Evolutionary conservation across 2,113 vertebrate genomes (phyloP).

Genomic region (Morone chrysops): DNA sequence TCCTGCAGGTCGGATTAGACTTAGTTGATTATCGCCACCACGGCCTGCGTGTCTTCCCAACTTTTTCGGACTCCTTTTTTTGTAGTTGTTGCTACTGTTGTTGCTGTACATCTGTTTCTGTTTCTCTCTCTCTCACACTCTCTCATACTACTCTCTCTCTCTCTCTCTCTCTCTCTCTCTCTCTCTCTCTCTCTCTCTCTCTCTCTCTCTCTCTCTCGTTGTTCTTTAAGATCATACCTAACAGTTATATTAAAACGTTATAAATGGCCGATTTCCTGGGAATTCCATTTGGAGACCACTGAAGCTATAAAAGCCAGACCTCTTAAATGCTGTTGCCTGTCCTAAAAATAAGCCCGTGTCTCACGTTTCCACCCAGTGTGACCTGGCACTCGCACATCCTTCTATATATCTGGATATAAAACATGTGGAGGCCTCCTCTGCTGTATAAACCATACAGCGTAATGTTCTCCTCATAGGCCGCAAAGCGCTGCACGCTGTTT

Average conservation of each 20-base stretch:
- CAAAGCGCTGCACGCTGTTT: neutral
- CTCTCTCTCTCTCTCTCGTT: neutral
- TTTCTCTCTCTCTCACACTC: too few species aligned
- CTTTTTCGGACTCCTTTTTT: neutral
- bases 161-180: too few species aligned
- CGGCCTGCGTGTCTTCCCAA: neutral
- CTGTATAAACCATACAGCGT: neutral
- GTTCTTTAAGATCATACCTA: neutral
- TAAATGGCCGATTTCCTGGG: neutral
- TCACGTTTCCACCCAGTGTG: neutral
- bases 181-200: too few species aligned
- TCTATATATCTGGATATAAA: too few species aligned
- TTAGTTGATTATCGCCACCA: neutral
- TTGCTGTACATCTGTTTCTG: too few species aligned
- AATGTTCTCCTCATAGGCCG: neutral
- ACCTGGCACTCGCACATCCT: neutral
- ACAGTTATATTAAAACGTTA: neutral
- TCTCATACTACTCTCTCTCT: too few species aligned
- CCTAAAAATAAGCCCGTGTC: conserved; percentile 21
- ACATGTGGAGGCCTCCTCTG: neutral
- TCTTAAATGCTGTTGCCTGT: neutral
- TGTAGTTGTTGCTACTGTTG: too few species aligned
- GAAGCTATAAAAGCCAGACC: neutral
- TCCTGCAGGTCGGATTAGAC: conserved; percentile 39
- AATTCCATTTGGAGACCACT: neutral